phyloP scores from a whole-genome alignment of 2,888 invertebrate genomes.

The Apotomis betuletana region DNA sequence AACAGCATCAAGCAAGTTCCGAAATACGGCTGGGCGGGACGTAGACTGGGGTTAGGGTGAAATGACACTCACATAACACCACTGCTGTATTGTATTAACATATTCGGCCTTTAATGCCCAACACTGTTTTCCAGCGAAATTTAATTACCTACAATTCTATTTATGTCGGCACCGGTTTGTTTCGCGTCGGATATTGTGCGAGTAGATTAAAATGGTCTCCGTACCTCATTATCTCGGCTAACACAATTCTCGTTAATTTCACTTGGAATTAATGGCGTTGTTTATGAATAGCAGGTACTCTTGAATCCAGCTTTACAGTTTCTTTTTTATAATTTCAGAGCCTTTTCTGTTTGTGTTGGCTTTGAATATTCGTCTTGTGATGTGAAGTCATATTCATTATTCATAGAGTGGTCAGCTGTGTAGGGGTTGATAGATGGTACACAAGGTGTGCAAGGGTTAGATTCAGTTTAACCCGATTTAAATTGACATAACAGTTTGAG shows the following conservation, averaged over 20 bases:
- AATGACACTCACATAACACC: neutral
- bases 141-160: neutral
- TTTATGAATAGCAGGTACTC: conserved; percentile 40
- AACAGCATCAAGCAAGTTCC: too few species aligned
- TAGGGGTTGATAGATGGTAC: too few species aligned
- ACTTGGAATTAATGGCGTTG: conserved; percentile 48
- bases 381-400: too few species aligned
- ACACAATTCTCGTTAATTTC: conserved; percentile 46
- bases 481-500: too few species aligned
- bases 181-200: conserved; percentile 36
- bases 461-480: too few species aligned
- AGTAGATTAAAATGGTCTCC: conserved; percentile 50
- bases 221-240: conserved; percentile 51
- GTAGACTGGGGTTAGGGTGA: too few species aligned
- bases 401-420: too few species aligned
- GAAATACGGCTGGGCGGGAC: too few species aligned
- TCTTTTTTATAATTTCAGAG: too few species aligned
- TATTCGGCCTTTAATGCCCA: neutral
- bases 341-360: too few species aligned
- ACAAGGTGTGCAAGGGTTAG: too few species aligned
- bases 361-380: too few species aligned
- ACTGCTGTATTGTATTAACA: neutral
- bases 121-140: neutral
- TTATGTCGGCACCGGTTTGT: neutral
- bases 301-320: conserved; percentile 21